Conservation (phyloP, 2,797 vertebrate genomes). For the Crocodylus rhombifer region DNA sequence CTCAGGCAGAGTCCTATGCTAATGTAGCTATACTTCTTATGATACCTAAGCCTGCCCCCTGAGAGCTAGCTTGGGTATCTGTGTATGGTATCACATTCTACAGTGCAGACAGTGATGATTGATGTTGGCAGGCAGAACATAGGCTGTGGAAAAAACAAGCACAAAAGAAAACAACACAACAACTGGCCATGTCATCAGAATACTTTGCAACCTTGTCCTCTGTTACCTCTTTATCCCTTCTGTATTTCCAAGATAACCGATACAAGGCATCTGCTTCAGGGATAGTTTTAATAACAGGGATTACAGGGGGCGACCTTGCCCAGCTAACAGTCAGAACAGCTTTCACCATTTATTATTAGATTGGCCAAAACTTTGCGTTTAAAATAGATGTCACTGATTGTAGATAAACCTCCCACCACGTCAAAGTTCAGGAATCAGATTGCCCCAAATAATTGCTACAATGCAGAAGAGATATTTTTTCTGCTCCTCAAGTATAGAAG, state of each 20-base stretch:
- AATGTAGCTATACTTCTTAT: no score
- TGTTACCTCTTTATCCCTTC: not conserved
- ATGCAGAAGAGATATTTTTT: constrained; percentile 1
- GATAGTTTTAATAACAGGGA: not conserved
- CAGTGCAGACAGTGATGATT: not conserved
- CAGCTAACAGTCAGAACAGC: not conserved
- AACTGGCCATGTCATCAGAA: not conserved
- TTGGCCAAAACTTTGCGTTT: not conserved
- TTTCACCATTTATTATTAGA: not conserved
- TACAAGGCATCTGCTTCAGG: not conserved
- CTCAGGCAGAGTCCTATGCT: no score
- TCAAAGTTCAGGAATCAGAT: constrained; percentile 8
- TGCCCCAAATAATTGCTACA: constrained; percentile 33
- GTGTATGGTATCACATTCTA: no score
- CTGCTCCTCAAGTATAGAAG: constrained; percentile 11
- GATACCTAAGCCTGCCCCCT: no score
- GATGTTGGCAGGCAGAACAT: not conserved
- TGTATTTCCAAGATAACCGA: not conserved
- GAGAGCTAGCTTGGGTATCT: no score
- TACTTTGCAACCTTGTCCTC: not conserved
- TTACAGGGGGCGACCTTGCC: not conserved
- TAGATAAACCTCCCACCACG: not conserved
- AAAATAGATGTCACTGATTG: not conserved
- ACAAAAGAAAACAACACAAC: not conserved
- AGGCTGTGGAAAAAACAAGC: not conserved